phyloP scores from a whole-genome alignment of 2,888 invertebrate genomes.

The Leptarthrus brevirostris region DNA sequence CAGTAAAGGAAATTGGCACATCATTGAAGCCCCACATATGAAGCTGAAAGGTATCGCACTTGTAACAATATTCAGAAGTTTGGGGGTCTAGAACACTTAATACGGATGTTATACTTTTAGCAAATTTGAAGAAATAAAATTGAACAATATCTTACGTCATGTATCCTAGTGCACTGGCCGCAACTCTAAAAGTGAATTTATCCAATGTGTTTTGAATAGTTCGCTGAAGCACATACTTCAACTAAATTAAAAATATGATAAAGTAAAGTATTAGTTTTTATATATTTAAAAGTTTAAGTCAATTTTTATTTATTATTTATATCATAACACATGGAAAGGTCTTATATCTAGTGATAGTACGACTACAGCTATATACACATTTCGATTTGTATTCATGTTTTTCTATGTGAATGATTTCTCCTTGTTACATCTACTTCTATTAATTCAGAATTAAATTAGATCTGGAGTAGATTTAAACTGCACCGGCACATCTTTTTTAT shows the following conservation, averaged over 20 bases:
- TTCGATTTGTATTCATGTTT: no score
- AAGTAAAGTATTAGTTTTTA: not conserved
- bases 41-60: constrained; percentile 57
- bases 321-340: no score
- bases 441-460: no score
- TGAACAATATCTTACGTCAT: constrained; percentile 59
- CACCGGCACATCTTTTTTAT: no score
- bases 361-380: no score
- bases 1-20: constrained; percentile 59
- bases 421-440: no score
- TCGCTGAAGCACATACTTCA: constrained; percentile 55
- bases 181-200: constrained; percentile 60
- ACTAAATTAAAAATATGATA: constrained; percentile 18
- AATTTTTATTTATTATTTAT: no score
- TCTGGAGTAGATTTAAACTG: no score
- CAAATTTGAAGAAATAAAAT: not conserved
- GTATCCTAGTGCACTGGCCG: constrained; percentile 59
- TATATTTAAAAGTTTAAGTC: no score
- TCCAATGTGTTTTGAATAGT: constrained; percentile 57
- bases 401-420: no score
- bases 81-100: not conserved
- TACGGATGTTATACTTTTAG: not conserved
- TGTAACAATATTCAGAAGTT: constrained; percentile 58
- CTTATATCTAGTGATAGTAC: no score
- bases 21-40: constrained; percentile 62